Evolutionary conservation across 2,797 vertebrate species (phyloP), one percentile per base, ranked within the genome.

Genomic region (Enteromius thamalakanensis): DNA sequence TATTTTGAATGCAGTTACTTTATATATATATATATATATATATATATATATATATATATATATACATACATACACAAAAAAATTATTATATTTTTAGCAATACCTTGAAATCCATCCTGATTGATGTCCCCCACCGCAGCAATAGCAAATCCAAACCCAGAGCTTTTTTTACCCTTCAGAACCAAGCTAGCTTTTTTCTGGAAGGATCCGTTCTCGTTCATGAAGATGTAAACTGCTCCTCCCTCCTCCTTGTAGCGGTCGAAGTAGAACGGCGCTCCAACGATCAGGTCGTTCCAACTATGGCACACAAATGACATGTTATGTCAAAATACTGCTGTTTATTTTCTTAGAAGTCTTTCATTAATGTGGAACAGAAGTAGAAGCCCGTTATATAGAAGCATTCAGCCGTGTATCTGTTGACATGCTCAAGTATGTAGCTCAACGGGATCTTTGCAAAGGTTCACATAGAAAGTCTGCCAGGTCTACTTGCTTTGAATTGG

Each of bases 101-200:
- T 88, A 97, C 98, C 98, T 94, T 97, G 96, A 90, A 99, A 98
- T 62, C 96, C 97, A 0, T 99, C 98, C 91, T 98, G 96, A 91
- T 99, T 97, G 88, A 99, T 19, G 47, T 99, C 98, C 6, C 96
- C 97, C 1, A 97, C 92, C 85, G 95, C 96, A 60, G 97, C 96
- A 84, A 98, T 88, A 0, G 96, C 94, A 0, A 97, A 87, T 81
- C 98, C 98, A 0, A 99, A 99, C 0, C 83, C 95, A 0, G 98
- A 99, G 21, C 11, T 78, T 0, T 92, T 88, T 1, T 92, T 91
- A 0, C 97, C 97, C 0, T 92, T 95, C 84, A 98, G 93, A 4
- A 95, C 85, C 65, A 93, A 7, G 53, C 78, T 95, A 71, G 95
- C 75, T 0, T 37, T 87, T 6, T 88, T 84, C 81, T 91, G 93